Evolutionary conservation across 2,888 invertebrate genomes (phyloP).

Genomic region (Psococerastis gibbosa): DNA sequence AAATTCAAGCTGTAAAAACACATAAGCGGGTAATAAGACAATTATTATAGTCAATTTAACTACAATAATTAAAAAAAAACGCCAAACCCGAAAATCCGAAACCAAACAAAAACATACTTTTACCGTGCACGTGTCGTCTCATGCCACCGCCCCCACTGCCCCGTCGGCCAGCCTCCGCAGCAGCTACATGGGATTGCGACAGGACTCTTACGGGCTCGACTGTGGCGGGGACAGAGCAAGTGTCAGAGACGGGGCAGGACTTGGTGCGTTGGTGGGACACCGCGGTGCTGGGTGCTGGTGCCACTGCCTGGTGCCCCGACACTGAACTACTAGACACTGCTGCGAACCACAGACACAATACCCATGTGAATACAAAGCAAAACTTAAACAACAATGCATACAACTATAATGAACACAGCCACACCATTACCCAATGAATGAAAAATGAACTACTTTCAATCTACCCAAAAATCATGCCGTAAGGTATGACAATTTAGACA

Average conservation of each 20-base stretch:
- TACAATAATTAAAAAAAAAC: too few species aligned
- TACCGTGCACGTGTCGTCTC: neutral
- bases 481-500: too few species aligned
- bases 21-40: too few species aligned
- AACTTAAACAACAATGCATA: neutral
- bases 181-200: neutral
- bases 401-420: constrained; percentile 16
- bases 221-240: neutral
- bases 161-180: neutral
- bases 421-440: too few species aligned
- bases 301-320: constrained; percentile 7
- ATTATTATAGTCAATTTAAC: too few species aligned
- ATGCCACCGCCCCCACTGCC: neutral
- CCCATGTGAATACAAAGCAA: neutral
- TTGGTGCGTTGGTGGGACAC: constrained; percentile 16
- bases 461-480: too few species aligned
- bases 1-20: too few species aligned
- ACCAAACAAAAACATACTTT: neutral
- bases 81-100: too few species aligned
- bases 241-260: constrained; percentile 16
- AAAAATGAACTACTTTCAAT: too few species aligned
- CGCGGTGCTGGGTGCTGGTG: neutral
- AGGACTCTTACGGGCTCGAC: neutral
- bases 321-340: constrained; percentile 12
- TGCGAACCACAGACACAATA: constrained; percentile 2